These are phyloP conservation scores for Amphiprion ocellaris DNA, from an alignment of 2,113 vertebrate genomes.

Conservation along the genomic window DNA sequence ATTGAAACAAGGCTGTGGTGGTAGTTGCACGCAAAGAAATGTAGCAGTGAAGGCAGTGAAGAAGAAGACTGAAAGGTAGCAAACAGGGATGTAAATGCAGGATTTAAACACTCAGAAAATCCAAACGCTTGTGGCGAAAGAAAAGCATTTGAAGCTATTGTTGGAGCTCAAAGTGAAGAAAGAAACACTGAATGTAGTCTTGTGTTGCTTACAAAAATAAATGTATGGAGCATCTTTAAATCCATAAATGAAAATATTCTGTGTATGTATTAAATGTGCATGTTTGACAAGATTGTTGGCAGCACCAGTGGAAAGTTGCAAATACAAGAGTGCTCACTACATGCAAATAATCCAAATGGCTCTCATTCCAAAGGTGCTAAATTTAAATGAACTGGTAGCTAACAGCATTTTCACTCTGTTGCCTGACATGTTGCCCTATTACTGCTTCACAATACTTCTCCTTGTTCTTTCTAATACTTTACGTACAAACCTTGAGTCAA, in stretches of 20 bases:
- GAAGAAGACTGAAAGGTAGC: too few species aligned
- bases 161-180: too few species aligned
- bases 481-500: background rate
- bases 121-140: background rate
- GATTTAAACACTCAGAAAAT: too few species aligned
- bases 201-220: background rate
- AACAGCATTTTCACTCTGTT: background rate
- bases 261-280: background rate
- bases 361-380: background rate
- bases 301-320: constrained; percentile 40
- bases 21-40: too few species aligned
- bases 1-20: too few species aligned
- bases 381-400: constrained; percentile 2
- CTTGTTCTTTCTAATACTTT: background rate
- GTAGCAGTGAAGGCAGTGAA: too few species aligned
- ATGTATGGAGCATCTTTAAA: too few species aligned
- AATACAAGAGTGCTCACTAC: constrained; percentile 13
- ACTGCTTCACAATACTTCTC: background rate
- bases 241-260: background rate
- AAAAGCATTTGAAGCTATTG: background rate
- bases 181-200: background rate
- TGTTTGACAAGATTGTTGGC: constrained; percentile 4
- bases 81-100: too few species aligned
- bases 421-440: background rate
- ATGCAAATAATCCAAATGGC: constrained; percentile 25